These are phyloP conservation scores for Sturnus vulgaris DNA, from an alignment of 2,113 vertebrate genomes.

Conservation along the genomic window DNA sequence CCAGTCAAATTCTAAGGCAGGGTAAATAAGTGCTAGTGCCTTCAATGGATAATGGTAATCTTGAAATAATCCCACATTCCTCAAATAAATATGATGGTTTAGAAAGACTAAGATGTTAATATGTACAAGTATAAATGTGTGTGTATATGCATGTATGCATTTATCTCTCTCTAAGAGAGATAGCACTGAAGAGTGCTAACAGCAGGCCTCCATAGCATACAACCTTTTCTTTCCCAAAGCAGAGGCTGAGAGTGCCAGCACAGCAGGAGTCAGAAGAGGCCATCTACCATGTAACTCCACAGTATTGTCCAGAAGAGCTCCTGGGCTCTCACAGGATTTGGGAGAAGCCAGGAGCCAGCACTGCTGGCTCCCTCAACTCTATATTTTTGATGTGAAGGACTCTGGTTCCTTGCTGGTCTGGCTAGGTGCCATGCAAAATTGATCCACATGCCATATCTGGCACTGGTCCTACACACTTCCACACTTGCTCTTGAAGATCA, in stretches of 20 bases:
- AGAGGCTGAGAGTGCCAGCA: not conserved
- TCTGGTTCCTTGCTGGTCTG: not conserved
- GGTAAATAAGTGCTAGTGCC: not conserved
- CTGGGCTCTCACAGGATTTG: not conserved
- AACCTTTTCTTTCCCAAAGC: not conserved
- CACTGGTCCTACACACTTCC: not conserved
- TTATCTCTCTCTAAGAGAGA: not conserved
- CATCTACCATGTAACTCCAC: not conserved
- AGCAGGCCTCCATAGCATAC: not conserved
- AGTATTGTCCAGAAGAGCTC: not conserved
- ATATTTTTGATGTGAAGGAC: not conserved
- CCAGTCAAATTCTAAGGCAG: not conserved
- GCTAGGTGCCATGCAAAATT: not conserved
- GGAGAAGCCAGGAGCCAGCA: not conserved
- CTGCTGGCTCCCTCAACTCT: rapidly evolving
- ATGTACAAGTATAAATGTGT: not conserved
- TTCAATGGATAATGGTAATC: not conserved
- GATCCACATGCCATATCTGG: not conserved
- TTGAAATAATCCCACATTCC: not conserved
- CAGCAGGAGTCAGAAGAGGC: not conserved
- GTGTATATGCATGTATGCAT: not conserved
- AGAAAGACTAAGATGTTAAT: not conserved
- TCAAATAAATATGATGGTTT: not conserved
- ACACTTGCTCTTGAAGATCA: not conserved
- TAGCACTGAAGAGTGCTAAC: not conserved